Evolutionary conservation across 2,113 vertebrate genomes (phyloP).

Genomic region (Oryzias melastigma): DNA sequence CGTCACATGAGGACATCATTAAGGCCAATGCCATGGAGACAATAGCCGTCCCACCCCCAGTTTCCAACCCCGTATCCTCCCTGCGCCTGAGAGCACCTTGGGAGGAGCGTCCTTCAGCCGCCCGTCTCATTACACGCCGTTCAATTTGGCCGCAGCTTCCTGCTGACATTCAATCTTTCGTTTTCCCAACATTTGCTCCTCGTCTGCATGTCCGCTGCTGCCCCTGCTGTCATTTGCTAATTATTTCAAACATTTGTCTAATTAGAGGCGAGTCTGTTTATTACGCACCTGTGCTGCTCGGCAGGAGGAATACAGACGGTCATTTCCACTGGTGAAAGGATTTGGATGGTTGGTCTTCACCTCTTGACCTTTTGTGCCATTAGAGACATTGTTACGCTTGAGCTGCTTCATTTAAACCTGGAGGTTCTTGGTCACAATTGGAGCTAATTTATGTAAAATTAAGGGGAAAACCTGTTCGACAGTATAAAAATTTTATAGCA

Average conservation of each 20-base stretch:
- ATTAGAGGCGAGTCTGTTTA: conserved; percentile 42
- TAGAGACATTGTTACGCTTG: conserved; percentile 1
- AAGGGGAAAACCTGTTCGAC: neutral
- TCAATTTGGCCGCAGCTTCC: conserved; percentile 53
- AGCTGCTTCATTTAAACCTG: neutral
- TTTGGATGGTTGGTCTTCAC: conserved; percentile 8
- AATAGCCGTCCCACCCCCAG: conserved; percentile 8
- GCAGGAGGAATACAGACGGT: neutral
- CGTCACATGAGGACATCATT: conserved; percentile 58
- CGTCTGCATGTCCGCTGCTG: conserved; percentile 22
- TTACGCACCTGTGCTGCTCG: conserved; percentile 32
- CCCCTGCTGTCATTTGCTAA: conserved; percentile 56
- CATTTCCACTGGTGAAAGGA: neutral
- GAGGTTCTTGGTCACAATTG: conserved; percentile 7
- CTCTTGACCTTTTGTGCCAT: conserved; percentile 4
- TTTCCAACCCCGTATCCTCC: conserved; percentile 11
- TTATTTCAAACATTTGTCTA: conserved; percentile 47
- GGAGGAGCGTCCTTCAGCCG: conserved; percentile 55
- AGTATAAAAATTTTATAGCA: too few species aligned
- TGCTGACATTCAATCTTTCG: conserved; percentile 65
- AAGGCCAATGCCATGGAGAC: conserved; percentile 42
- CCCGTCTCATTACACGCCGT: conserved; percentile 53
- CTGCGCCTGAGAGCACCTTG: conserved; percentile 36
- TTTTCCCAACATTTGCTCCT: conserved; percentile 53
- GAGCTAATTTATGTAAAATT: neutral